These are phyloP conservation scores for Melanotaenia maccullochi DNA, from an alignment of 2,797 vertebrate genomes.

Conservation along the genomic window DNA sequence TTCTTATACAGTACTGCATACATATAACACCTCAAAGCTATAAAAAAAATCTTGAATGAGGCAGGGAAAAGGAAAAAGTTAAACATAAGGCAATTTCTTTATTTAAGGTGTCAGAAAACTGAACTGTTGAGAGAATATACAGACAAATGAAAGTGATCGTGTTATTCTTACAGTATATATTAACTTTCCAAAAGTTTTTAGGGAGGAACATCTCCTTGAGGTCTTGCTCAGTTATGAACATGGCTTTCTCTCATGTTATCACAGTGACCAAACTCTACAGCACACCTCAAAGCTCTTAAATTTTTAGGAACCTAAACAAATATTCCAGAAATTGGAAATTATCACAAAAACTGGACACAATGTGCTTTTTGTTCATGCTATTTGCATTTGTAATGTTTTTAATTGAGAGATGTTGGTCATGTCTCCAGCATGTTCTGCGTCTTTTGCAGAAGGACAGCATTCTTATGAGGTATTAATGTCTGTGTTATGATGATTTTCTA, in stretches of 20 bases:
- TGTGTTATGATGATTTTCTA: background rate
- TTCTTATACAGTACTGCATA: background rate
- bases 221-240: background rate
- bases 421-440: too few relatives aligned
- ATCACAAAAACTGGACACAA: too few relatives aligned
- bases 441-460: too few relatives aligned
- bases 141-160: too few relatives aligned
- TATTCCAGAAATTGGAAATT: background rate
- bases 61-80: background rate
- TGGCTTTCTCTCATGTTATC: background rate
- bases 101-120: background rate
- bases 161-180: background rate
- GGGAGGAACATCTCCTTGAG: background rate
- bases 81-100: background rate
- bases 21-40: background rate
- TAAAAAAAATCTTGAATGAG: slow-evolving; percentile 2
- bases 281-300: background rate
- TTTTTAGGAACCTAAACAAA: background rate
- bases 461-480: background rate
- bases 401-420: too few relatives aligned
- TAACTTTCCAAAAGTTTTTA: background rate
- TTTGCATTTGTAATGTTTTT: too few relatives aligned
- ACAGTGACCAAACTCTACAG: background rate
- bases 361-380: too few relatives aligned
- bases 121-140: background rate